A percentile compares a stretch with the other conserved stretches of the same genome.
phyloP scores from a whole-genome alignment of 2,797 vertebrate genomes.

The Podargus strigoides region DNA sequence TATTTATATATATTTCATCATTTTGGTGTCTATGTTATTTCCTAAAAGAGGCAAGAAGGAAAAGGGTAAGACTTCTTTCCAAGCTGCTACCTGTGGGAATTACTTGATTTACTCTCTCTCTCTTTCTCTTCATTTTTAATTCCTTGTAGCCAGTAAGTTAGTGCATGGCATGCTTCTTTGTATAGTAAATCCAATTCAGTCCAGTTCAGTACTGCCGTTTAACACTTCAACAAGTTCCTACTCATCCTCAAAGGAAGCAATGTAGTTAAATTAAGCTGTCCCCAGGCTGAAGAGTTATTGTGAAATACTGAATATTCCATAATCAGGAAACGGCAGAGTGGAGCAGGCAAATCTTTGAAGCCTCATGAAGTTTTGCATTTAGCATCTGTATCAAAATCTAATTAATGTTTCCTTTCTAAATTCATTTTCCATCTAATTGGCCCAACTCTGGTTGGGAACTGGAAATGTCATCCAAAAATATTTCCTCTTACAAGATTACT shows the following conservation, averaged over 20 bases:
- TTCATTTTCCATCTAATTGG: conserved; percentile 40
- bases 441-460: conserved; percentile 32
- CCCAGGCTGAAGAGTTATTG: neutral
- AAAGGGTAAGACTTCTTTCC: neutral
- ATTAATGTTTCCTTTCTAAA: conserved; percentile 41
- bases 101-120: neutral
- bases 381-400: neutral
- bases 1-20: neutral
- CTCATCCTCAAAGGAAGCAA: neutral
- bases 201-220: neutral
- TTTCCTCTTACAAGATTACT: neutral
- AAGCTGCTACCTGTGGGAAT: neutral
- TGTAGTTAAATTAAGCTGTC: conserved; percentile 1
- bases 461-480: conserved; percentile 34
- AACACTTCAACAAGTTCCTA: neutral
- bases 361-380: neutral
- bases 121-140: neutral
- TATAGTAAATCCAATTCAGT: neutral
- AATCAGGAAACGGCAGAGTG: neutral
- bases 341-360: neutral
- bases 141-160: neutral
- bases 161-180: neutral
- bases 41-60: neutral
- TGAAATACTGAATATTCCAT: conserved; percentile 24
- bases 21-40: neutral